A percentile compares a stretch with the other conserved stretches of the same genome.
phyloP scores from a whole-genome alignment of 2,888 invertebrate species.

The Odontothrips loti region DNA sequence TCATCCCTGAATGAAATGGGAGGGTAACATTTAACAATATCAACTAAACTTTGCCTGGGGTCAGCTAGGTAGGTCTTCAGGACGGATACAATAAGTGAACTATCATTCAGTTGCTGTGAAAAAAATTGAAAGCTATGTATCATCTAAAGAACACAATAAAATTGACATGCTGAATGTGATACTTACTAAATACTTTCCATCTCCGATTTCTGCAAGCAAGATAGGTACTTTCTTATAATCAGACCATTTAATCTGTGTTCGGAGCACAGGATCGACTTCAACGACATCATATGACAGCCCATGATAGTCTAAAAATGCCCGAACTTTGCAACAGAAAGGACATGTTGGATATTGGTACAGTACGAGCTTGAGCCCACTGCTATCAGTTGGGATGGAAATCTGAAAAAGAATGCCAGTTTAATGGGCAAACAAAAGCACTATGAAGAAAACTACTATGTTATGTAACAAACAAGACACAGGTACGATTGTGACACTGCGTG shows the following conservation, averaged over 20 bases:
- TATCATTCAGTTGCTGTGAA: constrained; percentile 82
- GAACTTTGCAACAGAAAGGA: constrained; percentile 94
- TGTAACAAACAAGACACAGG: not conserved
- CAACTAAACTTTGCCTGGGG: constrained; percentile 55
- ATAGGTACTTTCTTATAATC: constrained; percentile 93
- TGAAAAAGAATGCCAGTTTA: constrained; percentile 45
- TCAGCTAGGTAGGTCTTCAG: constrained; percentile 72
- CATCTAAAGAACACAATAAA: not conserved
- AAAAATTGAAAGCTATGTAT: constrained; percentile 32
- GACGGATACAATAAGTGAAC: constrained; percentile 87
- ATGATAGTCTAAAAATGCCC: constrained; percentile 85
- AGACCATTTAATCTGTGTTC: constrained; percentile 90
- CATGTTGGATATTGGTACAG: constrained; percentile 97
- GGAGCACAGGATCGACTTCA: constrained; percentile 93
- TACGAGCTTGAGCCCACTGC: constrained; percentile 68
- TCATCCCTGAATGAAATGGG: constrained; percentile 63
- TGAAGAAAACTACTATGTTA: not conserved
- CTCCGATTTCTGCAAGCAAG: constrained; percentile 66
- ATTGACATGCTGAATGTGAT: constrained; percentile 27
- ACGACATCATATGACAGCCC: constrained; percentile 93
- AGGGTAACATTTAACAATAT: constrained; percentile 75
- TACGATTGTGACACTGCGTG: not conserved
- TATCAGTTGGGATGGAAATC: constrained; percentile 62
- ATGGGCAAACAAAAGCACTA: not conserved
- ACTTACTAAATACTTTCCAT: constrained; percentile 62